Base-by-base conservation (phyloP, 2,113 vertebrate genomes). In the Stigmatopora argus region DNA sequence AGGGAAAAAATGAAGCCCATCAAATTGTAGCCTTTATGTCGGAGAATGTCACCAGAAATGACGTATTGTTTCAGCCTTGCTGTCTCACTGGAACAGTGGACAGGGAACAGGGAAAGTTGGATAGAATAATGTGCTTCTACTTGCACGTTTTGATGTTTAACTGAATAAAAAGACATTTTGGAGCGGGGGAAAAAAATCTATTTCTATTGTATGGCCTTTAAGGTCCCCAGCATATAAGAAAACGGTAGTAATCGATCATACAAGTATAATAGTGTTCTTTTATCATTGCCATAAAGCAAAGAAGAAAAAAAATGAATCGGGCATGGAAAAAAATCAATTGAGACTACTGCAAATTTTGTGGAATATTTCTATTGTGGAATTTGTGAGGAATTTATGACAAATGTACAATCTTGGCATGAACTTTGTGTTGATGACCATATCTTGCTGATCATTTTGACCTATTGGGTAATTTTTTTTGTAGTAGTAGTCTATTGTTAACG, bases 321-420 rank as follows among this genome's bases (percentile, higher is more conserved):
- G 35, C 4, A 5, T 38, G 38, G 38, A 64, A 83, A 87, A 91
- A 83, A 89, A 90, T 90, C 86, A 87, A 85, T 89, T 86, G 74
- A 82, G 78, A 83, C 51, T 1, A 7, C 53, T 7, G 75, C 83
- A 90, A 90, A 81, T 71, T 90, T 90, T 86, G 89, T 89, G 78
- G 89, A 90, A 11, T 21, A 12, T 52, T 52, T 19, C 9, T 19
- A 21, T 52, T 21, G 19, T 21, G 6, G 5, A 8, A 49, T 31
- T 31, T 31, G 1, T 3, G 48, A 18, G 17, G 6, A 2, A 18
- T 41, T 49, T 9, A 52, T 21, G 9, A 52, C 4, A 10, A 41
- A 41, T 41, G 7, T 8, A 7, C 48, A 41, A 41, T 41, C 35
- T 41, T 53, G 51, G n/a, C 17, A 15, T 41, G 18, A 5, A 18